Conservation (phyloP, 2,113 vertebrate genomes). For the Eurypyga helias region DNA sequence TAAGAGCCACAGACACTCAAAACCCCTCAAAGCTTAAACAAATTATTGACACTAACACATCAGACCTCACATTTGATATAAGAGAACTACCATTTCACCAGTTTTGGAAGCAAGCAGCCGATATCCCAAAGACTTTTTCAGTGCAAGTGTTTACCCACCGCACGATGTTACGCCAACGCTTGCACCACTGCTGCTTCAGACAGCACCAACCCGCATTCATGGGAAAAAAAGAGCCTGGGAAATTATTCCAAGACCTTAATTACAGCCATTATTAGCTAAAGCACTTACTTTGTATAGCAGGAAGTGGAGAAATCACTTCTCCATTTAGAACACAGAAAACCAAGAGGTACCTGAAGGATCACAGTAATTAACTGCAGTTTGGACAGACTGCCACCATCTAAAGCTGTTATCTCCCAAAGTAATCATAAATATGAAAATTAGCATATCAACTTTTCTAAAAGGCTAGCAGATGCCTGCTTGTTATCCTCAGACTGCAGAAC, state of each 20-base stretch:
- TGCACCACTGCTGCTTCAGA: not conserved
- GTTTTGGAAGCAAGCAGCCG: not conserved
- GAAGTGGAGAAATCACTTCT: constrained; percentile 1
- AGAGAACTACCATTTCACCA: not conserved
- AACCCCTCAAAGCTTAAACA: not conserved
- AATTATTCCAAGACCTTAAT: not conserved
- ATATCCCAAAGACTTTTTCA: not conserved
- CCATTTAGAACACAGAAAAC: not conserved
- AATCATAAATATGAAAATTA: not conserved
- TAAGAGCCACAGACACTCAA: not conserved
- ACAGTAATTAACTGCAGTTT: not conserved
- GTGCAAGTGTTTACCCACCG: accelerated
- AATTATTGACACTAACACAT: not conserved
- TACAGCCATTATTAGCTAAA: not conserved
- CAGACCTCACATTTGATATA: not conserved
- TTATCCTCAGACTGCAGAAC: not conserved
- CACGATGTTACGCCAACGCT: accelerated
- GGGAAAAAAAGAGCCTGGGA: not conserved
- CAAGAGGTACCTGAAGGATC: not conserved
- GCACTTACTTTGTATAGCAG: not conserved
- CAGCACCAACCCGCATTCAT: not conserved
- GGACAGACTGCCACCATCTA: not conserved
- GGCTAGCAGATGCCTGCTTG: not conserved
- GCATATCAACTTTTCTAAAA: not conserved
- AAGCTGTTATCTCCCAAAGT: not conserved